phyloP scores from a whole-genome alignment of 2,888 invertebrate genomes.

The Arge pagana region DNA sequence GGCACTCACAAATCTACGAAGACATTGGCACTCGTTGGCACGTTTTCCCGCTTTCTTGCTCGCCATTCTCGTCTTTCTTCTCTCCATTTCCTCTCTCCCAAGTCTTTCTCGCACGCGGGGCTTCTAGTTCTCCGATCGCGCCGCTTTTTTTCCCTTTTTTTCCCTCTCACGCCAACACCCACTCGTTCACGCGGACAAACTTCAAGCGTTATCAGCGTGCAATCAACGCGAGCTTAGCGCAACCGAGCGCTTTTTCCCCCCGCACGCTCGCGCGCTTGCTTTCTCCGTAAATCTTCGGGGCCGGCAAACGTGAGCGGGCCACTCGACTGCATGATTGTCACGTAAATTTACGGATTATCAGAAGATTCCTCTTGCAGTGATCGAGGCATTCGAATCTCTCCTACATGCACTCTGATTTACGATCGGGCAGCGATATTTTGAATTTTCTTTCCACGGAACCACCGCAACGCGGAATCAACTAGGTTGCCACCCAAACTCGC shows the following conservation, averaged over 20 bases:
- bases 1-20: slow-evolving; percentile 43
- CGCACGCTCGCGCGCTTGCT: too few species aligned
- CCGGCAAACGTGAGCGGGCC: too few species aligned
- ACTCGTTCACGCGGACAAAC: not conserved
- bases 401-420: too few species aligned
- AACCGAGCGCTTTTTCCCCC: not conserved
- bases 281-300: too few species aligned
- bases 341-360: too few species aligned
- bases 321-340: too few species aligned
- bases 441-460: too few species aligned
- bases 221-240: not conserved
- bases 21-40: slow-evolving; percentile 43
- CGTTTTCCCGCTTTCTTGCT: slow-evolving; percentile 37
- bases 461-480: too few species aligned
- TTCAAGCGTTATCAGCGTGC: not conserved
- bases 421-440: too few species aligned
- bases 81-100: slow-evolving; percentile 18
- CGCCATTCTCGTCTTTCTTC: slow-evolving; percentile 9
- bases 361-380: too few species aligned
- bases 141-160: slow-evolving; percentile 3
- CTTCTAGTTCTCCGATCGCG: not conserved
- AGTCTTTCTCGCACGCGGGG: not conserved
- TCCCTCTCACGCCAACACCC: not conserved
- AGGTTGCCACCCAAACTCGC: too few species aligned
- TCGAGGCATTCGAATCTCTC: too few species aligned